These are phyloP conservation scores for Thysanoteuthis rhombus DNA, from an alignment of 2,888 invertebrate species.

Conservation along the genomic window DNA sequence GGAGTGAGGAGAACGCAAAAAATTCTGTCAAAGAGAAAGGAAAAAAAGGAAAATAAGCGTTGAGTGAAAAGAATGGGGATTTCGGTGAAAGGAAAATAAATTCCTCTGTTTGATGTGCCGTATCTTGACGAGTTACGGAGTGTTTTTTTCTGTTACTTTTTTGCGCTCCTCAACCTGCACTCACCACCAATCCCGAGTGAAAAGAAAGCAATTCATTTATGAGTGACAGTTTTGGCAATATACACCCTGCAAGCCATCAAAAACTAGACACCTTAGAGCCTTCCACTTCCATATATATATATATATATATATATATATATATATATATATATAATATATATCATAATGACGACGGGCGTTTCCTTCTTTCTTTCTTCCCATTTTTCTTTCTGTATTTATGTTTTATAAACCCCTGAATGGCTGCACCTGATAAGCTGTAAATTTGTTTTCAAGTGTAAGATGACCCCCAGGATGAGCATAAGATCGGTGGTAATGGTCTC, in stretches of 20 bases:
- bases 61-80: not conserved
- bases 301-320: not conserved
- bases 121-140: not conserved
- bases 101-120: not conserved
- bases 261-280: not conserved
- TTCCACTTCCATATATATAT: not conserved
- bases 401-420: no score
- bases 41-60: not conserved
- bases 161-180: not conserved
- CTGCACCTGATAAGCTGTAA: no score
- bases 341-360: no score
- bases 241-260: not conserved
- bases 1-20: not conserved
- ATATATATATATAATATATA: not conserved
- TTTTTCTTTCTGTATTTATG: no score
- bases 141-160: not conserved
- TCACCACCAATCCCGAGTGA: not conserved
- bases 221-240: constrained; percentile 12
- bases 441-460: no score
- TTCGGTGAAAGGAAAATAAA: not conserved
- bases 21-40: not conserved
- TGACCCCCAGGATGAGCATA: no score
- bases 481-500: no score
- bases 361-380: no score
- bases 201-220: not conserved